phyloP scores from a whole-genome alignment of 1,140 invertebrate genomes.

The Drosophila ercepeae region DNA sequence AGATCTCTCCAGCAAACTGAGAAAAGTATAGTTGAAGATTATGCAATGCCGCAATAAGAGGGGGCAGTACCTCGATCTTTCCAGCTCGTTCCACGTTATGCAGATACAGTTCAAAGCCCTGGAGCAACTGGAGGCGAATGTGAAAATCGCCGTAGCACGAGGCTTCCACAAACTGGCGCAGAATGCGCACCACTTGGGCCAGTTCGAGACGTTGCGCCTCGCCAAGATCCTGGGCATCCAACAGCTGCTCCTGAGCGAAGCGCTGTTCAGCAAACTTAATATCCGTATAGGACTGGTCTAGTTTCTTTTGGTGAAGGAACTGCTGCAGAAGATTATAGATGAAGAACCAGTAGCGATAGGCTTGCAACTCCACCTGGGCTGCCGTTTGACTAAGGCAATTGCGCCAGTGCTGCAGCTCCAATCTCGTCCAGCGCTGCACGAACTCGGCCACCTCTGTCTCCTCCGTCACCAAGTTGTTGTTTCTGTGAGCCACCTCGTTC shows the following conservation, averaged over 20 bases:
- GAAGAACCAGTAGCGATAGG: constrained; percentile 95
- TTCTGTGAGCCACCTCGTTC: constrained; percentile 95
- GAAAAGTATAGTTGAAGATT: constrained; percentile 94
- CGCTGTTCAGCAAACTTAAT: constrained; percentile 63
- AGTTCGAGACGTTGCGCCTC: constrained; percentile 42
- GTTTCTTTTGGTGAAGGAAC: constrained; percentile 72
- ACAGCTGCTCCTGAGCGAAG: constrained; percentile 52
- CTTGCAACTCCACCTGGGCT: constrained; percentile 86
- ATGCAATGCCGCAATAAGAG: constrained; percentile 88
- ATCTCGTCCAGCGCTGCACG: constrained; percentile 95
- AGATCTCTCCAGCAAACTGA: constrained; percentile 90
- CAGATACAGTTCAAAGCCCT: constrained; percentile 77
- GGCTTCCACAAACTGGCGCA: constrained; percentile 94
- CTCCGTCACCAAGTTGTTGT: constrained; percentile 91
- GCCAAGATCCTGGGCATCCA: constrained; percentile 40
- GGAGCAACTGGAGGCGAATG: constrained; percentile 90
- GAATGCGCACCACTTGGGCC: constrained; percentile 83
- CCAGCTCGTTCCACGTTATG: constrained; percentile 56
- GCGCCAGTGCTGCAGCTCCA: constrained; percentile 95
- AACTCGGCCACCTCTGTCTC: constrained; percentile 90
- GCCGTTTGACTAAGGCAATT: constrained; percentile 88
- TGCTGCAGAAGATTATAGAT: constrained; percentile 89
- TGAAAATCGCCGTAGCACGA: constrained; percentile 93
- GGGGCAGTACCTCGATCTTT: constrained; percentile 72
- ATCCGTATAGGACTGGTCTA: constrained; percentile 52